Percentiles rank a stretch among this genome's conserved stretches.
Conservation (phyloP, 2,888 invertebrate genomes). For the Amaurobius ferox region DNA sequence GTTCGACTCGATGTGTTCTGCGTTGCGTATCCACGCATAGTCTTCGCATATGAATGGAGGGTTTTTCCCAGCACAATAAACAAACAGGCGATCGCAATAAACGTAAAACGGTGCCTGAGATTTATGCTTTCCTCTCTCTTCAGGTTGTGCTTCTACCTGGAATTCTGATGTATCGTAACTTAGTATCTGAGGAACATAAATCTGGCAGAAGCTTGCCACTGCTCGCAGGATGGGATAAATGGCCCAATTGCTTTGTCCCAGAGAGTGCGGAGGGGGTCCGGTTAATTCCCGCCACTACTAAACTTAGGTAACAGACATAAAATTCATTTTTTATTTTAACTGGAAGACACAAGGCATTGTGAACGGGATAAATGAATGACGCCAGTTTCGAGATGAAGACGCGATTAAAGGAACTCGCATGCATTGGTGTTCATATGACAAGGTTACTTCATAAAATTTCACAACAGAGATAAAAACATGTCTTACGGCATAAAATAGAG, state of each 20-base stretch:
- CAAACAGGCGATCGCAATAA: slow-evolving; percentile 22
- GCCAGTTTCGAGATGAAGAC: too few species aligned
- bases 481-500: too few species aligned
- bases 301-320: neutral
- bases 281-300: neutral
- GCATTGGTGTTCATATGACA: too few species aligned
- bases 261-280: neutral
- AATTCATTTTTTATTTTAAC: neutral
- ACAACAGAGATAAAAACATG: too few species aligned
- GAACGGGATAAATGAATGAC: too few species aligned
- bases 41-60: slow-evolving; percentile 4
- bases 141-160: neutral
- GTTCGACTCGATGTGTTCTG: neutral
- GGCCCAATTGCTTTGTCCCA: neutral
- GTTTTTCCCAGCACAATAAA: slow-evolving; percentile 42
- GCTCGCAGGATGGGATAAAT: neutral
- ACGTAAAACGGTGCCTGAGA: slow-evolving; percentile 12
- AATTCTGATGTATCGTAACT: slow-evolving; percentile 28
- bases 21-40: neutral
- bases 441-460: too few species aligned
- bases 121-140: slow-evolving; percentile 33
- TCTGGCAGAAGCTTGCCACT: neutral
- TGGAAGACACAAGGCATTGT: neutral
- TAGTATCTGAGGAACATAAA: slow-evolving; percentile 32
- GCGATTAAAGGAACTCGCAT: too few species aligned